Percentiles rank a stretch among this genome's conserved stretches.
These are phyloP conservation scores for Donacobius atricapilla DNA, from an alignment of 2,113 vertebrate genomes.

Conservation along the genomic window DNA sequence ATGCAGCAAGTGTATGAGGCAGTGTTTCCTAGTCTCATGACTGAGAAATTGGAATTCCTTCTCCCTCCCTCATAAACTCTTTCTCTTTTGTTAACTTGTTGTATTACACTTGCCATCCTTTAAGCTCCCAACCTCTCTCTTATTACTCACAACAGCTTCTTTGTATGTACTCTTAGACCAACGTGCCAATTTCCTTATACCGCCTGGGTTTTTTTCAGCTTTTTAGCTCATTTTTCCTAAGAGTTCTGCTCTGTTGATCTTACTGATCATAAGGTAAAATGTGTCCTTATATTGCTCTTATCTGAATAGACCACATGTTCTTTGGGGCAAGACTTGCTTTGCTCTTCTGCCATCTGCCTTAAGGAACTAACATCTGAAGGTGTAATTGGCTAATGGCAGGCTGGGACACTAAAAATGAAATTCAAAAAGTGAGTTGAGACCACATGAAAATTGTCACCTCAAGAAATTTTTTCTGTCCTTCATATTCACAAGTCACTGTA, in stretches of 20 bases:
- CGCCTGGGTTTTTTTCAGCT: background rate
- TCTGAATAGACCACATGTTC: background rate
- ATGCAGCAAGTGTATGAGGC: background rate
- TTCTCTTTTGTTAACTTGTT: background rate
- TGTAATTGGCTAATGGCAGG: background rate
- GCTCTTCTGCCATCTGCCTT: background rate
- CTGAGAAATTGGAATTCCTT: slow-evolving; percentile 37
- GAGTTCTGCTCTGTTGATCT: background rate
- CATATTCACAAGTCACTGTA: background rate
- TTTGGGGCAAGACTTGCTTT: background rate
- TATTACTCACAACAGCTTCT: background rate
- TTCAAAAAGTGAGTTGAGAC: background rate
- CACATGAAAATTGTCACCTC: background rate
- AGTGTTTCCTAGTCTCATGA: background rate
- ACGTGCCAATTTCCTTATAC: background rate
- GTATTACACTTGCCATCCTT: background rate
- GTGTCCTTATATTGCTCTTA: background rate
- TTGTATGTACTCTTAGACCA: background rate
- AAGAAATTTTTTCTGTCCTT: background rate
- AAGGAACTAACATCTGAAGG: background rate
- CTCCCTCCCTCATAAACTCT: slow-evolving; percentile 1
- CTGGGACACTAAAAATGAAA: background rate
- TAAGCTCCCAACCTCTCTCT: background rate
- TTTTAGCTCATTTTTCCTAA: background rate
- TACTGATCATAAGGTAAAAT: background rate